Evolutionary conservation across 2,113 vertebrate species (phyloP), one percentile per base, ranked within the genome.

Genomic region (Oncorhynchus clarkii): DNA sequence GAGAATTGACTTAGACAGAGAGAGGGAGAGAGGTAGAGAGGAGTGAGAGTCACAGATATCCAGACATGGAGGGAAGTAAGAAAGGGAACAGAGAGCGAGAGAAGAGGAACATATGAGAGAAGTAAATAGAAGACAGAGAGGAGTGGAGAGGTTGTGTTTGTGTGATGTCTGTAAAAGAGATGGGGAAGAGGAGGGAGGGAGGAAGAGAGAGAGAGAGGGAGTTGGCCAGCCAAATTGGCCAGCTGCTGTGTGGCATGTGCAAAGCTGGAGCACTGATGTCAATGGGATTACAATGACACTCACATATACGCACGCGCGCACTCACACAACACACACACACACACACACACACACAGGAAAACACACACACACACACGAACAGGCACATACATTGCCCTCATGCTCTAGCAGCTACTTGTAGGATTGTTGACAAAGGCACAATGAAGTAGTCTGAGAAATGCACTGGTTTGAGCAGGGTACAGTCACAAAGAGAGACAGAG

Each of bases 171-270:
- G 34, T 39, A 39, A 60, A 9, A 49, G 14, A 70, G 67, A 68
- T 29, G 24, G 48, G 71, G 49, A 12, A 67, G 48, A 60, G 54
- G 2, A 14, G 48, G 31, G 9, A 20, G 71, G 18, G 49, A 9
- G 18, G 24, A 3, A 67, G 14, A 45, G 5, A 31, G 31, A 29
- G 29, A 29, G 29, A 1, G 27, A 24, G 5, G n/a, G n/a, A n/a
- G n/a, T n/a, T n/a, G n/a, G n/a, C n/a, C n/a, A n/a, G n/a, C n/a
- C n/a, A 54, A 85, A 89, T 76, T 72, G 73, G 71, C 82, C 87
- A 88, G 87, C 89, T 91, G 89, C 89, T 87, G 69, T 80, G 73
- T 77, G 84, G 82, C 84, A 81, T 81, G 84, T 81, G 81, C 73
- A 85, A 84, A 88, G 86, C 73, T 87, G 83, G 78, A 80, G 84